Percentiles rank a stretch among this genome's conserved stretches.
These are phyloP conservation scores for Encarsia formosa DNA, from an alignment of 2,888 invertebrate genomes.

Conservation along the genomic window DNA sequence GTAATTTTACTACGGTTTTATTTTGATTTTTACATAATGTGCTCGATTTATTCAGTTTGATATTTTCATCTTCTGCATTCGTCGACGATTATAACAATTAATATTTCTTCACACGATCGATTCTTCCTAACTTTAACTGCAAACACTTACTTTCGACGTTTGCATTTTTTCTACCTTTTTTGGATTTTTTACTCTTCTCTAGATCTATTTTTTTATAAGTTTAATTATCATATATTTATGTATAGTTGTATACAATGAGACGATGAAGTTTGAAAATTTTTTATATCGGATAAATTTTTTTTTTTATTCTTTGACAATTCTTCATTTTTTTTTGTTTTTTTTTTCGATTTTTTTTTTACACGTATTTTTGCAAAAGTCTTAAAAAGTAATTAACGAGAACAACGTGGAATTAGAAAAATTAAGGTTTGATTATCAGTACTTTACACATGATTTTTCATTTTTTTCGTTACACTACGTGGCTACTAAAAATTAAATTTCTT, in stretches of 20 bases:
- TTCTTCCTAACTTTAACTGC: constrained; percentile 7
- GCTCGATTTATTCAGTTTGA: no score
- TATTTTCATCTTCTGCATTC: no score
- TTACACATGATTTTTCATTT: no score
- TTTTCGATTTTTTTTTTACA: constrained; percentile 6
- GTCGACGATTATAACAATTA: constrained; percentile 24
- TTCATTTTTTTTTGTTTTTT: constrained; percentile 8
- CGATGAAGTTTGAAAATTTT: constrained; percentile 16
- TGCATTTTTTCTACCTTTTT: neutral
- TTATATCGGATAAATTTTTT: constrained; percentile 6
- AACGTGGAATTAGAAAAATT: constrained; percentile 6
- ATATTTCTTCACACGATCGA: constrained; percentile 16
- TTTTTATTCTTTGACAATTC: constrained; percentile 17
- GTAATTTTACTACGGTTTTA: no score
- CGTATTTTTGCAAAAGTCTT: constrained; percentile 8
- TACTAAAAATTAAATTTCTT: no score
- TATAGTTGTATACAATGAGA: constrained; percentile 22
- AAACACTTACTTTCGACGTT: constrained; percentile 2
- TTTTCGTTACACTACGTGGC: no score
- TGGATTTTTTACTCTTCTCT: neutral
- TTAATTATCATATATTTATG: constrained; percentile 11
- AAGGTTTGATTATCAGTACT: no score
- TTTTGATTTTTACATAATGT: no score
- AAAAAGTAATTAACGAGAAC: constrained; percentile 17
- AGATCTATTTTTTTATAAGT: constrained; percentile 5